phyloP scores from a whole-genome alignment of 2,113 vertebrate species.

The Lynx canadensis region DNA sequence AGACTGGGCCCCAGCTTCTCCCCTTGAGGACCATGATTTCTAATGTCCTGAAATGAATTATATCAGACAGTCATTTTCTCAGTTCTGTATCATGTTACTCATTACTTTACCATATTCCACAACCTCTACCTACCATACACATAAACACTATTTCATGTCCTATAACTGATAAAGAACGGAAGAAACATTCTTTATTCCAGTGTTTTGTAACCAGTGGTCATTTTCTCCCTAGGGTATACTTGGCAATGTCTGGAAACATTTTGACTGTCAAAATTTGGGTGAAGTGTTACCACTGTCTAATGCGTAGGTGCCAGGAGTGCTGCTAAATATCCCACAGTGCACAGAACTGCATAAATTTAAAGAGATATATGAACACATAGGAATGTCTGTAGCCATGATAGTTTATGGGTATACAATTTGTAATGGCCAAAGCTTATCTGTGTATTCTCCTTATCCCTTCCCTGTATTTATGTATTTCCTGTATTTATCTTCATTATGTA shows the following conservation, averaged over 20 bases:
- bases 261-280: neutral
- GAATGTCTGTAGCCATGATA: neutral
- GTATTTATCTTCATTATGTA: neutral
- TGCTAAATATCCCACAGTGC: neutral
- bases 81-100: neutral
- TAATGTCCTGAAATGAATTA: neutral
- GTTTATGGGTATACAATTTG: neutral
- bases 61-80: neutral
- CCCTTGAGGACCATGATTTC: neutral
- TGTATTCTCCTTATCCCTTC: neutral
- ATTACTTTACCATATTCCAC: neutral
- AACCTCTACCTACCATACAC: neutral
- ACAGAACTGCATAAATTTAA: neutral
- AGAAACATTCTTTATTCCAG: neutral
- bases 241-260: neutral
- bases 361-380: neutral
- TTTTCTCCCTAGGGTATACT: neutral
- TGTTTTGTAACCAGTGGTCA: neutral
- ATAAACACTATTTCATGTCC: neutral
- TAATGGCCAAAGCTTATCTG: neutral
- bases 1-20: neutral
- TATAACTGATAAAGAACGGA: neutral
- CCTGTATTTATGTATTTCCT: neutral
- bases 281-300: neutral
- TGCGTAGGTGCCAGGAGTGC: neutral